Conservation (phyloP, 2,888 invertebrate genomes). For the Machimus rusticus region DNA sequence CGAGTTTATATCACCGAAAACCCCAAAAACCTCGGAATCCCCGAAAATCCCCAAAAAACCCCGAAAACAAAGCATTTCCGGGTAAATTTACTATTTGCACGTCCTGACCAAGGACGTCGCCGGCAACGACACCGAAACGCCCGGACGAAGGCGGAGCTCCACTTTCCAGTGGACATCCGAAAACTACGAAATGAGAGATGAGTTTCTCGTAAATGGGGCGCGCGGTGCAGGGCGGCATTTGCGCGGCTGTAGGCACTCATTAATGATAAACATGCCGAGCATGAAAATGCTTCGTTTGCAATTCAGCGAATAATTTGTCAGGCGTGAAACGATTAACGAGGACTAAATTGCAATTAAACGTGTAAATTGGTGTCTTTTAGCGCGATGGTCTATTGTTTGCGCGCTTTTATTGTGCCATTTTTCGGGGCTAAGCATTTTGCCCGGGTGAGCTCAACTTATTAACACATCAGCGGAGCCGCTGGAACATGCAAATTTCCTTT, state of each 20-base stretch:
- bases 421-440: background rate
- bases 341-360: conserved; percentile 16
- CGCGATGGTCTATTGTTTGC: background rate
- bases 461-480: background rate
- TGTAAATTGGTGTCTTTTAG: conserved; percentile 6
- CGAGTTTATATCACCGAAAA: background rate
- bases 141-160: background rate
- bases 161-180: background rate
- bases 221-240: background rate
- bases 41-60: background rate
- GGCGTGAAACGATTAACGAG: conserved; percentile 19
- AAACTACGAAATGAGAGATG: background rate
- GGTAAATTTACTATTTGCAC: background rate
- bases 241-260: background rate
- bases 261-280: conserved; percentile 19
- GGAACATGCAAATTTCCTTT: background rate
- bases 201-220: background rate
- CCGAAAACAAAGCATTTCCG: background rate
- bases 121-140: background rate
- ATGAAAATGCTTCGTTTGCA: conserved; percentile 12
- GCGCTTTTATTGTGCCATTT: conserved; percentile 4
- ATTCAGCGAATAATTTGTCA: conserved; percentile 23
- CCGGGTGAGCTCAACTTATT: conserved; percentile 3
- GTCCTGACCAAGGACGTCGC: background rate
- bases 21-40: background rate